Base-by-base conservation (phyloP, 1,140 invertebrate genomes). In the Zeugodacus cucurbitae region DNA sequence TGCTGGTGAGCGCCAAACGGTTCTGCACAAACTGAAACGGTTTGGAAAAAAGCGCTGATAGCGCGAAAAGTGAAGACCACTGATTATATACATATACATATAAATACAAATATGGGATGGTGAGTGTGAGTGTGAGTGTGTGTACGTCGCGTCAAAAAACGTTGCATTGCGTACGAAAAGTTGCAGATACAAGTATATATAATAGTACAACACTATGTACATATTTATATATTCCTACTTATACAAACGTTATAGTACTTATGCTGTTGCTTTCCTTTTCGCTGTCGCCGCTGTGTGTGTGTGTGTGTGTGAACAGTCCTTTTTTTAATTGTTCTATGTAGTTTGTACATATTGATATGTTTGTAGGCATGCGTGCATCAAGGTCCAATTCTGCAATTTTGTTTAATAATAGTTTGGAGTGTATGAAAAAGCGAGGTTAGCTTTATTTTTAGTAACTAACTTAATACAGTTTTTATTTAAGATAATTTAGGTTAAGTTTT, bases 1-100 rank as follows among this genome's bases (percentile, higher is more conserved):
- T 41, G 37, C 74, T n/a, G 3, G 7, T 48, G 74, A 82, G 74
- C 34, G 41, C 41, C 7, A 82, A 82, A 82, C 74, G 74, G 74
- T 82, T 82, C 74, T 82, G 74, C 74, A 82, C 8, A 54, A 82
- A n/a, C 41, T 82, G 74, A 48, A 82, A 82, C 74, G 74, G 74
- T 3, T 22, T 10, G 58, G 26, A 62, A 14, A 14, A 82, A 26
- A 26, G 11, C n/a, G 41, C 74, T 82, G 37, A 82, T 82, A 82
- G 41, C 22, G 74, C n/a, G 26, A 29, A 48, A 29, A n/a, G 26
- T 48, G 11, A 41, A 26, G 74, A 70, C 7, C 14, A 37, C 17
- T 74, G n/a, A n/a, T n/a, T n/a, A n/a, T n/a, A n/a, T n/a, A n/a
- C n/a, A n/a, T n/a, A n/a, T n/a, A n/a, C n/a, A n/a, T n/a, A n/a